Conservation (phyloP, 53 echinoderm and acorn worm genomes). For the Crossaster papposus region DNA sequence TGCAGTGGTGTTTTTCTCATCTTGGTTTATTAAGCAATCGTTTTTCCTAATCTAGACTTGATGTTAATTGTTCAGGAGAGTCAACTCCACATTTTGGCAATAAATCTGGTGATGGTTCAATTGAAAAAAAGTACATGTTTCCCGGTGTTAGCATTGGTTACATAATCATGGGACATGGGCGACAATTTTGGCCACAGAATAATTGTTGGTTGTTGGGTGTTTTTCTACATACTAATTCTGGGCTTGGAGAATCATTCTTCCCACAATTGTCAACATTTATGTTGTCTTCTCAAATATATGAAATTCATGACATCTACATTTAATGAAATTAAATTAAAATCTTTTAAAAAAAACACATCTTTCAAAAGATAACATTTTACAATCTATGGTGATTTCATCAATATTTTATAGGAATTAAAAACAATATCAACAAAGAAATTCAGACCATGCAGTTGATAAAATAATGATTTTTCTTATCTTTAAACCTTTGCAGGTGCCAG, state of each 20-base stretch:
- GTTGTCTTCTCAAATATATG: neutral
- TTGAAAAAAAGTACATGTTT: conserved; percentile 26
- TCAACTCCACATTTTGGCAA: conserved; percentile 14
- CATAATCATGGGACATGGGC: neutral
- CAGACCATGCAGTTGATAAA: neutral
- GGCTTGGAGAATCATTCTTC: neutral
- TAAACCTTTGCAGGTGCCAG: conserved; percentile 74
- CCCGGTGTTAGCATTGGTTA: neutral
- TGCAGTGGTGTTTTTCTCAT: neutral
- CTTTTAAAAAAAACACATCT: too few relatives aligned
- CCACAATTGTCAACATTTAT: neutral
- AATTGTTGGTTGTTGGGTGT: neutral
- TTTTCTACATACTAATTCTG: neutral
- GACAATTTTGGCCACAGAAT: neutral
- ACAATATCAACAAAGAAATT: neutral
- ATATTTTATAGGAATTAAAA: neutral
- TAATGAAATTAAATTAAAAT: too few relatives aligned
- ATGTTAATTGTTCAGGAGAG: conserved; percentile 22
- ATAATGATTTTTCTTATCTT: neutral
- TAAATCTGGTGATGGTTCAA: conserved; percentile 27
- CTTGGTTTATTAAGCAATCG: neutral
- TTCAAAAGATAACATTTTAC: neutral
- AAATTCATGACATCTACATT: neutral
- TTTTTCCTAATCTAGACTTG: neutral
- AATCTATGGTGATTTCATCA: neutral